Percentiles rank a stretch among this genome's conserved stretches.
Evolutionary conservation across 2,113 vertebrate genomes (phyloP).

Genomic region (Ciconia boyciana): DNA sequence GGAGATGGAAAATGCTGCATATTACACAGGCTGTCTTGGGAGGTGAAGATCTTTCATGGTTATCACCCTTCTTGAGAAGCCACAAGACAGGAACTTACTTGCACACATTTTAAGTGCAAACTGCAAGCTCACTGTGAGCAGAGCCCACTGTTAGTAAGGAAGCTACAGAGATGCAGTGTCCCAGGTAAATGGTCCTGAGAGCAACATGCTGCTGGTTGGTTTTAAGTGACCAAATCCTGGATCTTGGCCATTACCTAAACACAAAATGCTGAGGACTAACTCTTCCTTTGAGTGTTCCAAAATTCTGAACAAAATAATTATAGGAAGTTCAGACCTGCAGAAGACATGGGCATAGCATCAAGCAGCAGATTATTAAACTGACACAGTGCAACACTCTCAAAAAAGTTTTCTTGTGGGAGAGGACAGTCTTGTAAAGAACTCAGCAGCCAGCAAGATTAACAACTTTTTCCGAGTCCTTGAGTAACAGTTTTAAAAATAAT

Average conservation of each 20-base stretch:
- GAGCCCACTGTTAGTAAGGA: neutral
- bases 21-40: neutral
- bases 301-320: neutral
- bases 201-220: accelerated
- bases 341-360: accelerated
- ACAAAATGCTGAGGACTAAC: neutral
- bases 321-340: too few relatives aligned
- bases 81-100: neutral
- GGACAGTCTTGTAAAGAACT: neutral
- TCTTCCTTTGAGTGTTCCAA: neutral
- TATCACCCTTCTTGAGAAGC: neutral
- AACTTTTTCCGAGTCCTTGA: neutral
- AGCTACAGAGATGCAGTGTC: neutral
- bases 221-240: neutral
- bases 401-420: neutral
- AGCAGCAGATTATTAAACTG: neutral
- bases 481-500: neutral
- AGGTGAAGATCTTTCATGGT: neutral
- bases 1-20: neutral
- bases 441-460: neutral
- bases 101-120: neutral
- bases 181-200: neutral
- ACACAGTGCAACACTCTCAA: neutral
- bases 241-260: neutral
- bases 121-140: neutral